Evolutionary conservation across 2,888 invertebrate genomes (phyloP).

Genomic region (Zaprionus lineosus): DNA sequence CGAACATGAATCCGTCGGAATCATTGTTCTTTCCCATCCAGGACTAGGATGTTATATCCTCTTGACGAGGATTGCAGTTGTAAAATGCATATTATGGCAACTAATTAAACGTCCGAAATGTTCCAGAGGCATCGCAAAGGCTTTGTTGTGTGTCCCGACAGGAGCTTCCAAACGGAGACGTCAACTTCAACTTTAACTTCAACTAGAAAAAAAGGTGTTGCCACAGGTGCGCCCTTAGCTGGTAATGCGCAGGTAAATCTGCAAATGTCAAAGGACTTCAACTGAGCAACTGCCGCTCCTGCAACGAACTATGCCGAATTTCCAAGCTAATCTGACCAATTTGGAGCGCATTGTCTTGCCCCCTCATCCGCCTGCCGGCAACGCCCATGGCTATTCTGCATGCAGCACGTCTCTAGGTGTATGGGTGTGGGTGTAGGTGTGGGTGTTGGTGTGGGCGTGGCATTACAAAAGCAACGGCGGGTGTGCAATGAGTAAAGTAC

Average conservation of each 20-base stretch:
- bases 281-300: slow-evolving; percentile 15
- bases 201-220: slow-evolving; percentile 8
- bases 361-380: slow-evolving; percentile 27
- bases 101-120: slow-evolving; percentile 66
- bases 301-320: slow-evolving; percentile 48
- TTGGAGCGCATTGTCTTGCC: slow-evolving; percentile 73
- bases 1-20: too few species aligned
- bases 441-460: slow-evolving; percentile 19
- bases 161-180: too few species aligned
- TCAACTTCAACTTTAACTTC: too few species aligned
- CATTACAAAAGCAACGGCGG: slow-evolving; percentile 46
- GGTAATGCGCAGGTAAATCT: slow-evolving; percentile 64
- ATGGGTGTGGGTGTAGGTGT: slow-evolving; percentile 15
- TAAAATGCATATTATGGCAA: slow-evolving; percentile 41
- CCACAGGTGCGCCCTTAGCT: slow-evolving; percentile 33
- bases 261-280: slow-evolving; percentile 63
- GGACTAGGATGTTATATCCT: neutral
- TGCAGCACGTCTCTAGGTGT: too few species aligned
- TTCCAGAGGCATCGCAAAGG: slow-evolving; percentile 12
- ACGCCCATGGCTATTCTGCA: slow-evolving; percentile 37
- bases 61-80: slow-evolving; percentile 12
- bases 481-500: slow-evolving; percentile 66
- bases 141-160: too few species aligned
- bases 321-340: slow-evolving; percentile 72
- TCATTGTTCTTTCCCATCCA: neutral